These are phyloP conservation scores for Eupithecia tripunctaria DNA, from an alignment of 2,888 invertebrate species.

Conservation along the genomic window DNA sequence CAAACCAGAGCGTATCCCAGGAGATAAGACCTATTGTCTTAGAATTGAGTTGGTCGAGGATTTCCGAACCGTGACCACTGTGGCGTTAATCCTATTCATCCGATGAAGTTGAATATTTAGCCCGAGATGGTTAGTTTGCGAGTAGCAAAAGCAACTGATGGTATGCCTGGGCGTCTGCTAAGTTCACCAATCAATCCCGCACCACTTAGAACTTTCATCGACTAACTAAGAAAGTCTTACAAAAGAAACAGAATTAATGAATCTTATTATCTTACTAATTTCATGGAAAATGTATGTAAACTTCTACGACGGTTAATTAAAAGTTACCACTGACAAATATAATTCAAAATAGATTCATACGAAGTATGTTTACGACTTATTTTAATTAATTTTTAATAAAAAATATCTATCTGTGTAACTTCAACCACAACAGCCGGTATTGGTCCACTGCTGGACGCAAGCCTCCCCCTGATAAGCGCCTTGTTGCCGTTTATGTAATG, in stretches of 20 bases:
- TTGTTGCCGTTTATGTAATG: no score
- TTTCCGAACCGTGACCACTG: slow-evolving; percentile 20
- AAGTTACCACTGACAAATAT: no score
- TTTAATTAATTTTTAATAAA: no score
- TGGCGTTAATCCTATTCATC: slow-evolving; percentile 13
- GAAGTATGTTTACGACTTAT: no score
- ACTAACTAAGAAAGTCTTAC: not conserved
- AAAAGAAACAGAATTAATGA: not conserved
- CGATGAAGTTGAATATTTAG: slow-evolving; percentile 13
- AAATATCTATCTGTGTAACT: no score
- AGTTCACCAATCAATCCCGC: slow-evolving; percentile 15
- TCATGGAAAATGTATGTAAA: not conserved
- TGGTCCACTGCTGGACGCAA: no score
- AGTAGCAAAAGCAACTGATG: slow-evolving; percentile 6
- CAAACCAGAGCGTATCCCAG: slow-evolving; percentile 44
- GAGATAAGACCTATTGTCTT: slow-evolving; percentile 50
- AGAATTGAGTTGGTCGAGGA: slow-evolving; percentile 56
- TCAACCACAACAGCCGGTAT: no score
- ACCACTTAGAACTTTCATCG: not conserved
- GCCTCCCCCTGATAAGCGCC: no score
- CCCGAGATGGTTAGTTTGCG: slow-evolving; percentile 14
- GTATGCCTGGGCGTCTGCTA: slow-evolving; percentile 13
- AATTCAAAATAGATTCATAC: no score
- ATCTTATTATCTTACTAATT: not conserved
- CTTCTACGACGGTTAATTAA: not conserved